These are phyloP conservation scores for Malacoraja senta DNA, from an alignment of 2,797 vertebrate genomes.

Conservation along the genomic window DNA sequence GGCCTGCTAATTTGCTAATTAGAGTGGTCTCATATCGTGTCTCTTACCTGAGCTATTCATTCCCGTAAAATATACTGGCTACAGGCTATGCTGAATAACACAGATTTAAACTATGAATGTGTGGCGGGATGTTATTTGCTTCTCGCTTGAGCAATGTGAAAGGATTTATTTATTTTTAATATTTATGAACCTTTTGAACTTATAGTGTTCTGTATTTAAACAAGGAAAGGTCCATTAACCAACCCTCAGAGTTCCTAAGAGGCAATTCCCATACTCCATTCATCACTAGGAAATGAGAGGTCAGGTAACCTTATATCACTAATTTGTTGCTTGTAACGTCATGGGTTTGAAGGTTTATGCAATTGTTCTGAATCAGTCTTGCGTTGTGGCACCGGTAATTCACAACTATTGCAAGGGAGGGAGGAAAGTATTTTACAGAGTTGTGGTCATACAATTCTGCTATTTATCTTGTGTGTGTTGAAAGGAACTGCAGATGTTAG, in stretches of 20 bases:
- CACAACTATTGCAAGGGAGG: background rate
- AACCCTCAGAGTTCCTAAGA: background rate
- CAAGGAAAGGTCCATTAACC: background rate
- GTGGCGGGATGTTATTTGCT: too few relatives aligned
- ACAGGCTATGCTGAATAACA: background rate
- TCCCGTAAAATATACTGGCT: too few relatives aligned
- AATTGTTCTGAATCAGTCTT: background rate
- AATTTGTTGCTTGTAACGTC: background rate
- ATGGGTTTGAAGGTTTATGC: background rate
- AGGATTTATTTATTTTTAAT: background rate
- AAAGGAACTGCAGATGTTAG: too few relatives aligned
- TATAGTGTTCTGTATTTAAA: background rate
- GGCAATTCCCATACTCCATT: too few relatives aligned
- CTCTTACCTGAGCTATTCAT: too few relatives aligned
- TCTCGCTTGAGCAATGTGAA: background rate
- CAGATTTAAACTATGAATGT: too few relatives aligned
- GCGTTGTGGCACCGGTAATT: background rate
- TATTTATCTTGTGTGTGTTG: too few relatives aligned
- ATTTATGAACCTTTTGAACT: background rate
- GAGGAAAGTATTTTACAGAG: background rate
- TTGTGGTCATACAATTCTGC: background rate
- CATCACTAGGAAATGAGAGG: background rate
- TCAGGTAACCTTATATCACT: background rate
- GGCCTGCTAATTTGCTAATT: too few relatives aligned
- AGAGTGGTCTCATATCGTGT: too few relatives aligned